Base-by-base conservation (phyloP, 2,113 vertebrate species). In the Tautogolabrus adspersus region DNA sequence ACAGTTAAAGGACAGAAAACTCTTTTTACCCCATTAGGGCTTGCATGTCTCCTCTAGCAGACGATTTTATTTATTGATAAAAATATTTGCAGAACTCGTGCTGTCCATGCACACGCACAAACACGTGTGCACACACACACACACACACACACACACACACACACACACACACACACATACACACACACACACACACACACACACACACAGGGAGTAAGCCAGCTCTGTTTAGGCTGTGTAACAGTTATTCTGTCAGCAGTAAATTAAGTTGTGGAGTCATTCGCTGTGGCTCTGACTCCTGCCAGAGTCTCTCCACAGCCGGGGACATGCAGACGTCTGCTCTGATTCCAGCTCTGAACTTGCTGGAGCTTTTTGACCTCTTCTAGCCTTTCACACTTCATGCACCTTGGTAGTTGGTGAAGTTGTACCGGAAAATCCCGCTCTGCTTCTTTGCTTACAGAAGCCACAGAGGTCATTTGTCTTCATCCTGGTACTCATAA, bases 161-260 rank as follows among this genome's bases (percentile, higher is more conserved):
- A 22, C 52, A 42, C 4, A 54, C 49, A 30, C 21, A 49, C 38
- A 23, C 46, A 51, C 42, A n/a, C 62, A 34, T 34, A 3, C 30
- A 34, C 6, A 34, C 6, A 3, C 54, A 57, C 72, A 69, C n/a
- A n/a, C n/a, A n/a, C n/a, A n/a, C n/a, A n/a, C n/a, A n/a, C n/a
- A n/a, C 54, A 57, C 72, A 69, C 23, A 57, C 47, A 67, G 12
- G 19, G 52, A 67, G 6, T 38, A 34, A 63, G 70, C 64, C 67
- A 67, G 52, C 52, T 78, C 57, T 73, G 55, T 81, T 70, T 73
- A 82, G 66, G 71, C 64, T 57, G 69, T 76, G 10, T 60, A 54
- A 87, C 81, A 76, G 49, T 72, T 66, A 73, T 66, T 82, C 75
- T 82, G 63, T 75, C 30, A 6, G 30, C 30, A 34, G 30, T 34